Conservation (phyloP, 2,888 invertebrate genomes). For the Eilema griseolum region DNA sequence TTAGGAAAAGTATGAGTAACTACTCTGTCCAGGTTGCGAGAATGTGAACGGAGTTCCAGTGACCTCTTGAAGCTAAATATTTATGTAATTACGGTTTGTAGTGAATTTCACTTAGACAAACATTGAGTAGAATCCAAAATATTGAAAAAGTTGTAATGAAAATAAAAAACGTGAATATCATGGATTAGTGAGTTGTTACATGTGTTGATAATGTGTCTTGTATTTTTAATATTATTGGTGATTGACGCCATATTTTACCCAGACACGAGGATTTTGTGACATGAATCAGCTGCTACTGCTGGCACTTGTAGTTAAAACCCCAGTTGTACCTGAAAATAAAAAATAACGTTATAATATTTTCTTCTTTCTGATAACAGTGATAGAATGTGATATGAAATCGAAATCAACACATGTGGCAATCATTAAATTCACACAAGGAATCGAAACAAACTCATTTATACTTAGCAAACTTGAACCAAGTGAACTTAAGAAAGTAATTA, state of each 20-base stretch:
- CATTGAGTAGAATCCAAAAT: constrained; percentile 17
- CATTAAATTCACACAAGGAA: neutral
- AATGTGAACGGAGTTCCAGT: constrained; percentile 53
- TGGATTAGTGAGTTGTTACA: constrained; percentile 45
- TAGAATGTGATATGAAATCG: neutral
- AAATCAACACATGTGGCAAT: constrained; percentile 6
- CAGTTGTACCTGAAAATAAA: constrained; percentile 46
- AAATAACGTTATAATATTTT: neutral
- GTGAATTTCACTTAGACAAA: constrained; percentile 22
- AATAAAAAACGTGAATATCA: constrained; percentile 25
- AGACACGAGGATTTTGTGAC: constrained; percentile 6
- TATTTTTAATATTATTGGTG: constrained; percentile 16
- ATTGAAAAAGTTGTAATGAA: constrained; percentile 12
- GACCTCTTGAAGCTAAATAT: constrained; percentile 44
- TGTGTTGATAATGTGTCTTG: constrained; percentile 41
- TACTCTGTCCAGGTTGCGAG: constrained; percentile 39
- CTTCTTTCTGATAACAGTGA: neutral
- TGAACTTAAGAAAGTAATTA: neutral
- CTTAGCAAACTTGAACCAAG: neutral
- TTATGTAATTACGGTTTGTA: constrained; percentile 27
- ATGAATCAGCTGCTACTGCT: neutral
- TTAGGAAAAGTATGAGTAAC: constrained; percentile 45
- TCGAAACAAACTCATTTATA: neutral
- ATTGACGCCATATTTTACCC: constrained; percentile 8
- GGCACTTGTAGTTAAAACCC: constrained; percentile 10